Base-by-base conservation (phyloP, 2,888 invertebrate genomes). In the Agonopterix heracliana region DNA sequence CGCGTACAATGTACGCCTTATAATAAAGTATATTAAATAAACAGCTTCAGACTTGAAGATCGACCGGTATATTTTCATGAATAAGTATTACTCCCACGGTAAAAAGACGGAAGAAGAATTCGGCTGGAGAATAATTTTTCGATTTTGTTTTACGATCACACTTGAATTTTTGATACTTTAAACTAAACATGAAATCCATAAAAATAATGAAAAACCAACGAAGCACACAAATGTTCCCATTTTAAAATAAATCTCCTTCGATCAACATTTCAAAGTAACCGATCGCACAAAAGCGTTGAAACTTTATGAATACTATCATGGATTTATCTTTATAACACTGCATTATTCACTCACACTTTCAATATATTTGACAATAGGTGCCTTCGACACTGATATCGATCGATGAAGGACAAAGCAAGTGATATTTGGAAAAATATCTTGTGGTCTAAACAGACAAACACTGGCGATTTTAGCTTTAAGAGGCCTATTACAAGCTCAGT, bases 361-460 rank as follows among this genome's bases (percentile, higher is more conserved):
- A 63, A 68, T 69, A 66, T 60, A n/a, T 50, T 42, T 44, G 53
- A 66, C 55, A 58, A 63, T 59, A 60, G 64, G 26, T 26, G 46
- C 63, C 59, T 63, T 60, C 61, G 62, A 64, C 60, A 61, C 59
- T 63, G 72, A 74, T 74, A 71, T 63, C 26, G 53, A 77, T 78
- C 71, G 49, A 10, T 46, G 35, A 56, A 57, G 45, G 53, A 57
- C 46, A 49, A 50, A 49, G 34, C 46, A 48, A 11, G 48, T 46
- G 50, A 63, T 60, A 57, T 47, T 35, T 9, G 9, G 43, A 26
- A 9, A 60, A 59, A 66, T 26, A 44, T 48, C 59, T 59, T 72
- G 78, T 66, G 81, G 82, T 81, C 77, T 73, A 70, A 75, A 73
- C 67, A 70, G 61, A 54, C 67, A 74, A 78, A 78, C 67, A 76